A percentile compares a stretch with the other conserved stretches of the same genome.
Conservation (phyloP, 2,113 vertebrate genomes). For the Brienomyrus brachyistius region DNA sequence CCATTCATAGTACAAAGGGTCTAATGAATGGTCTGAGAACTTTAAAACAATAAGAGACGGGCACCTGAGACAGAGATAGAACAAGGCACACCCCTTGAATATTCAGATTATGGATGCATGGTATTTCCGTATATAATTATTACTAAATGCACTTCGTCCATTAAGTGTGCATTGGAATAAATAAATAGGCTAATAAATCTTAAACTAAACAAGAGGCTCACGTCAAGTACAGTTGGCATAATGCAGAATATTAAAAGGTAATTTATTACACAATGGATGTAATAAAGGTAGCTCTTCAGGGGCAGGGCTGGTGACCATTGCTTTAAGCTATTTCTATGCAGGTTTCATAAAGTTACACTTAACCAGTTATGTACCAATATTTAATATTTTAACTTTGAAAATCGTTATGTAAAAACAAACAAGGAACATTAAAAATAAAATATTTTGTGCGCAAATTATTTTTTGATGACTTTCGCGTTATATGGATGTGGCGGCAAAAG, state of each 20-base stretch:
- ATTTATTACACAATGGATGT: not conserved
- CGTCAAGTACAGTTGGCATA: not conserved
- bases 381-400: not conserved
- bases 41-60: not conserved
- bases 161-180: not conserved
- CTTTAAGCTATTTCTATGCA: not conserved
- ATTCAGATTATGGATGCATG: not conserved
- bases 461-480: not conserved
- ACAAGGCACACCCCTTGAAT: not conserved
- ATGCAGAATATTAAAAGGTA: not conserved
- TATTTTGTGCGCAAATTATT: too few species aligned
- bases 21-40: not conserved
- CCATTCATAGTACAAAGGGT: not conserved
- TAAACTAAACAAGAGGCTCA: not conserved
- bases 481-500: not conserved
- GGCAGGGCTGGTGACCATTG: not conserved
- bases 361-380: not conserved
- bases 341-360: not conserved
- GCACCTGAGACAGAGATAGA: not conserved
- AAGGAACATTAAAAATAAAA: too few species aligned
- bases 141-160: not conserved
- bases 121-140: not conserved
- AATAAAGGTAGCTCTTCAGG: not conserved
- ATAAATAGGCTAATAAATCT: not conserved
- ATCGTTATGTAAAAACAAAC: not conserved